phyloP scores from a whole-genome alignment of 2,797 vertebrate species.

The Rhyacichthys aspro region DNA sequence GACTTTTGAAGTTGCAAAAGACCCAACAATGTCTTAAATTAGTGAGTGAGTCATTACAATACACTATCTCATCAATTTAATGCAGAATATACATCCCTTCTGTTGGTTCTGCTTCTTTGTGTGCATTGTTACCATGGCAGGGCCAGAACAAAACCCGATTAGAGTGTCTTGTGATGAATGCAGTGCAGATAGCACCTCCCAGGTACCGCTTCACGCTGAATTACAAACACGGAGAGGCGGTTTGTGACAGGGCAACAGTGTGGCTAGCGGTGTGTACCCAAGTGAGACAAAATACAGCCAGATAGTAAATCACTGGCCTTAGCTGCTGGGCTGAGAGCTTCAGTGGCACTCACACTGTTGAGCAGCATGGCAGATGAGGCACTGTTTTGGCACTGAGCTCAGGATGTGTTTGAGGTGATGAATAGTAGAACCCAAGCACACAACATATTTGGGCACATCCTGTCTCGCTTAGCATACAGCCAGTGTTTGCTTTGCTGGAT shows the following conservation, averaged over 20 bases:
- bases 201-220: constrained; percentile 55
- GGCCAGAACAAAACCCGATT: constrained; percentile 46
- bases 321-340: constrained; percentile 53
- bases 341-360: constrained; percentile 51
- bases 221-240: constrained; percentile 62
- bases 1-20: constrained; percentile 31
- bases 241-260: constrained; percentile 57
- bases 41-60: constrained; percentile 52
- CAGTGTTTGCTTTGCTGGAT: constrained; percentile 47
- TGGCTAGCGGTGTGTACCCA: constrained; percentile 59
- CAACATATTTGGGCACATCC: constrained; percentile 59
- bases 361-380: constrained; percentile 56
- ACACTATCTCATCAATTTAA: constrained; percentile 53
- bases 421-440: constrained; percentile 63
- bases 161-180: constrained; percentile 58
- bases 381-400: constrained; percentile 57
- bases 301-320: constrained; percentile 75
- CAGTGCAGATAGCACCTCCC: constrained; percentile 46
- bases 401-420: constrained; percentile 66
- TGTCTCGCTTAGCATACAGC: constrained; percentile 51
- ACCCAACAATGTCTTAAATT: constrained; percentile 26
- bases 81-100: constrained; percentile 46
- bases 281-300: constrained; percentile 70
- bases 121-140: constrained; percentile 36
- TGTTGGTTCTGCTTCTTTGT: constrained; percentile 58